Base-by-base conservation (phyloP, 2,113 vertebrate genomes). In the Caloenas nicobarica region DNA sequence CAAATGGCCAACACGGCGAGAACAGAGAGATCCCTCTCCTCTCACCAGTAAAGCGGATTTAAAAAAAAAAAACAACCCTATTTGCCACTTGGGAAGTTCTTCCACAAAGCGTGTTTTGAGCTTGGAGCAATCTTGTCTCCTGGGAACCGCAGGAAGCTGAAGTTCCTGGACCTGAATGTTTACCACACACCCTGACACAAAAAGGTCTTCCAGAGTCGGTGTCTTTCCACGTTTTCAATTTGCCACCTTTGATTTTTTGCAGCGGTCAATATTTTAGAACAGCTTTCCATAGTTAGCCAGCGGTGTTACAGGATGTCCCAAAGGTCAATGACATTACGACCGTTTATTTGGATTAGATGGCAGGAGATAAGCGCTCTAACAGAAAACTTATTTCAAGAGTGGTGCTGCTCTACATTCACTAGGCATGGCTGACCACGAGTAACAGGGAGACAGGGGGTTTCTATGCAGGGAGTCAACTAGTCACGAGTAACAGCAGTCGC, bases 171-270 rank as follows among this genome's bases (percentile, higher is more conserved):
- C 64, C 72, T 50, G 90, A 88, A 38, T 25, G 44, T 40, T 72
- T 33, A 69, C 65, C 91, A 72, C 85, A 78, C 65, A 64, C 70
- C 0, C 4, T 54, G 78, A 82, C 91, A 88, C 68, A 34, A 61
- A 81, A 13, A 80, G 79, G 24, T 61, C 77, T 79, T 64, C 34
- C 89, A 87, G 73, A 65, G 54, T 85, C 10, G 36, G 70, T 58
- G 44, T 42, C 93, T 84, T 76, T 79, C 91, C 88, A 54, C 17
- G 4, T 61, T 69, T 89, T 57, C 92, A 69, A 91, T 86, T 69
- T 89, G 86, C 89, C 85, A 81, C 86, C 95, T 96, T 95, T 91
- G 91, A 89, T 92, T 88, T 85, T 93, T 57, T 44, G 61, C 53
- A 58, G 33, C 0, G 0, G 46, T 87, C 91, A 93, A 25, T 95